Conservation (phyloP, 1,140 invertebrate genomes). For the Patella vulgata region DNA sequence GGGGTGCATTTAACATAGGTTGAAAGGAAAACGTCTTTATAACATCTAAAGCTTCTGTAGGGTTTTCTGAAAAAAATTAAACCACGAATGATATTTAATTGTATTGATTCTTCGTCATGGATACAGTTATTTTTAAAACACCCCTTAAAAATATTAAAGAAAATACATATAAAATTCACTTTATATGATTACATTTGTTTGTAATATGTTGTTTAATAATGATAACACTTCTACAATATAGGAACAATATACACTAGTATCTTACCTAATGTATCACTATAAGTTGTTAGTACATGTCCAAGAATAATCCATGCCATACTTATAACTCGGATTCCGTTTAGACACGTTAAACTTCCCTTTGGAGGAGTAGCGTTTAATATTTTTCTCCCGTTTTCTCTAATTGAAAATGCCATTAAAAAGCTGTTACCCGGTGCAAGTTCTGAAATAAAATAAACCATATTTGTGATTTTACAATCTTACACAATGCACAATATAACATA, state of each 20-base stretch:
- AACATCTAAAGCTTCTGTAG: background rate
- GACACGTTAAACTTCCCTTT: conserved; percentile 2
- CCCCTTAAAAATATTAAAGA: no score
- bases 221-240: no score
- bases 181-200: no score
- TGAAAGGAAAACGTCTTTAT: conserved; percentile 3
- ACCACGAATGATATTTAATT: background rate
- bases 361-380: conserved; percentile 7
- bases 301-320: conserved; percentile 48
- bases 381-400: background rate
- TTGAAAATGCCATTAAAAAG: conserved; percentile 10
- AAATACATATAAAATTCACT: no score
- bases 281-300: conserved; percentile 29
- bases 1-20: conserved; percentile 7
- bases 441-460: no score
- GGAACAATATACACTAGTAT: no score
- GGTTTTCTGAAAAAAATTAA: conserved; percentile 11
- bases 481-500: no score
- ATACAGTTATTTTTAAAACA: no score
- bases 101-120: no score
- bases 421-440: no score
- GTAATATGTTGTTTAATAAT: no score
- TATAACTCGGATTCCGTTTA: conserved; percentile 46
- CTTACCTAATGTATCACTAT: background rate
- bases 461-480: no score